Evolutionary conservation across 1,140 invertebrate genomes (phyloP).

Genomic region (Mesaphorura yosii): DNA sequence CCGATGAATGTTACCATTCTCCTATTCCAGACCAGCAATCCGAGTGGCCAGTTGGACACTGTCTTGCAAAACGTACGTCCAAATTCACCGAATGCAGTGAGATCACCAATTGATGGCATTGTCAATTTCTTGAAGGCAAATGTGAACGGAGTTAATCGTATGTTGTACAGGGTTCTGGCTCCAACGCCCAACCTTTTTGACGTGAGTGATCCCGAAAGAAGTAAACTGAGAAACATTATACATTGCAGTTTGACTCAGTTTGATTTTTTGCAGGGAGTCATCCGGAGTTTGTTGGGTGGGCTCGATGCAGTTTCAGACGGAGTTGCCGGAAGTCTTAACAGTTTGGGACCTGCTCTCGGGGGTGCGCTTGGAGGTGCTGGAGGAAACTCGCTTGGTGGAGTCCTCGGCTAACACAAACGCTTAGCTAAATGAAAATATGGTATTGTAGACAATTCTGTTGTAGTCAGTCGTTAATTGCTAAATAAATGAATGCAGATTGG

Average conservation of each 20-base stretch:
- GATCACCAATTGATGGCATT: constrained; percentile 12
- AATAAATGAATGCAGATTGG: too few species aligned
- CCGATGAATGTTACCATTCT: neutral
- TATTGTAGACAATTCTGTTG: too few species aligned
- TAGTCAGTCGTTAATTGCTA: too few species aligned
- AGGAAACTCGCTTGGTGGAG: neutral
- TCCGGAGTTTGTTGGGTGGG: too few species aligned
- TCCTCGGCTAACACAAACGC: too few species aligned
- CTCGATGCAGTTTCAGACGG: too few species aligned
- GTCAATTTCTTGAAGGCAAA: constrained; percentile 15
- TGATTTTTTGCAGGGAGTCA: neutral
- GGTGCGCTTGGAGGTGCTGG: neutral
- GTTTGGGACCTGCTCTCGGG: too few species aligned
- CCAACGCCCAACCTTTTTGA: constrained; percentile 15
- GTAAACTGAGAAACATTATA: neutral
- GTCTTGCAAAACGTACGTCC: constrained; percentile 13
- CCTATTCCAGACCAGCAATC: too few species aligned
- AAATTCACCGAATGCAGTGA: constrained; percentile 1
- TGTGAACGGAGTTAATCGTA: constrained; percentile 15
- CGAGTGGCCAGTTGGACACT: neutral
- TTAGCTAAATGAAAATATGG: too few species aligned
- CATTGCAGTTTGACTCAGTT: neutral
- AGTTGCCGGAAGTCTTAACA: too few species aligned
- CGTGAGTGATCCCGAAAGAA: constrained; percentile 2
- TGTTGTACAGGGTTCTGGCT: constrained; percentile 7